Conservation (phyloP, 2,113 vertebrate species). For the Prionailurus bengalensis region DNA sequence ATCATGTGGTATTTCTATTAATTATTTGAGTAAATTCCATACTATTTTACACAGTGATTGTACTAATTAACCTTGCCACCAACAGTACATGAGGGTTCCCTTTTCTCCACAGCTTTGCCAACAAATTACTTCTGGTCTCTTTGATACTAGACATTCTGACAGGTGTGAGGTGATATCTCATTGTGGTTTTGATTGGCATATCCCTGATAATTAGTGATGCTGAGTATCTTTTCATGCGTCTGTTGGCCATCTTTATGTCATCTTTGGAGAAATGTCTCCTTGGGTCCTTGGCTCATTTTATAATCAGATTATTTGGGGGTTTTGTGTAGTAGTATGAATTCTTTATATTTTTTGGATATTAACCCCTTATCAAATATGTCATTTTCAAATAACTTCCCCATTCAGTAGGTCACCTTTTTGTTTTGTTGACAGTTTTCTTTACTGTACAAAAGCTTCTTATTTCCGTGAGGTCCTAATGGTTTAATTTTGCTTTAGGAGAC, state of each 20-base stretch:
- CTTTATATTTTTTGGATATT: background rate
- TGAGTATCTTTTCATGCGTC: background rate
- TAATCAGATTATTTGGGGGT: background rate
- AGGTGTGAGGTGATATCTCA: background rate
- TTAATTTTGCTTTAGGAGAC: background rate
- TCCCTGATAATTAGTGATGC: background rate
- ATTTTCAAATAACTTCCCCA: background rate
- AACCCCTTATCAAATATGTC: background rate
- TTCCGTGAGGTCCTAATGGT: background rate
- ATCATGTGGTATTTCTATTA: background rate
- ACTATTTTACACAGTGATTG: background rate
- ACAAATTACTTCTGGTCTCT: background rate
- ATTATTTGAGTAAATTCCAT: background rate
- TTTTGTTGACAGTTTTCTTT: background rate
- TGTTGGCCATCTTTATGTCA: background rate
- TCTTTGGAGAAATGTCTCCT: background rate
- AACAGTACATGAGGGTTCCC: background rate
- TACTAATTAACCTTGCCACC: background rate
- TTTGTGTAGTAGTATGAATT: background rate
- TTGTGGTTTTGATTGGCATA: background rate
- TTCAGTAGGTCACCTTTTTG: background rate
- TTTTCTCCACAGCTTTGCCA: background rate
- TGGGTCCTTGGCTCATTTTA: background rate
- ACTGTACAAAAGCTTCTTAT: background rate
- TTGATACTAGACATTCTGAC: background rate